Evolutionary conservation across 2,113 vertebrate genomes (phyloP).

Genomic region (Pycnonotus jocosus): DNA sequence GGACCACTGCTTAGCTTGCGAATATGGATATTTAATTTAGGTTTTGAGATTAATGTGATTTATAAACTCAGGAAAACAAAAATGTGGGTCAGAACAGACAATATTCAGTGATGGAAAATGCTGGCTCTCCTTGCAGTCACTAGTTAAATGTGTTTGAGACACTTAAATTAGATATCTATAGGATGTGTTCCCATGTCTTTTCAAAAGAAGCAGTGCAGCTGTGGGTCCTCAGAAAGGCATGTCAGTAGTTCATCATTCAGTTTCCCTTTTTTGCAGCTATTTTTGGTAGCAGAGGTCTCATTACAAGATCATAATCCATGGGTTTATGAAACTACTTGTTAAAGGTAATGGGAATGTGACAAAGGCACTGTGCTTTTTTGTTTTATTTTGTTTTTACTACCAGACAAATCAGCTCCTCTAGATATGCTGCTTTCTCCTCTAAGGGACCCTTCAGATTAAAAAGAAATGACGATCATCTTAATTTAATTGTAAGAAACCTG

Average conservation of each 20-base stretch:
- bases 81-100: background rate
- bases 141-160: background rate
- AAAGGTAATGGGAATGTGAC: background rate
- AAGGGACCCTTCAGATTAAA: background rate
- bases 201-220: background rate
- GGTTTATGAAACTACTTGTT: background rate
- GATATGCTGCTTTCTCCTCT: background rate
- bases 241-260: background rate
- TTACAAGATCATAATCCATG: background rate
- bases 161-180: background rate
- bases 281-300: background rate
- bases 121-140: background rate
- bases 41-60: background rate
- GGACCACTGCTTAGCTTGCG: background rate
- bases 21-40: background rate
- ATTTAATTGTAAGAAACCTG: background rate
- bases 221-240: background rate
- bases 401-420: background rate
- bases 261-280: background rate
- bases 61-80: background rate
- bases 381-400: background rate
- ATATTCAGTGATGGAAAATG: background rate
- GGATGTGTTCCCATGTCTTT: background rate
- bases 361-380: background rate
- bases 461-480: rapidly evolving